Evolutionary conservation across 2,113 vertebrate genomes (phyloP).

Genomic region (Merops nubicus): DNA sequence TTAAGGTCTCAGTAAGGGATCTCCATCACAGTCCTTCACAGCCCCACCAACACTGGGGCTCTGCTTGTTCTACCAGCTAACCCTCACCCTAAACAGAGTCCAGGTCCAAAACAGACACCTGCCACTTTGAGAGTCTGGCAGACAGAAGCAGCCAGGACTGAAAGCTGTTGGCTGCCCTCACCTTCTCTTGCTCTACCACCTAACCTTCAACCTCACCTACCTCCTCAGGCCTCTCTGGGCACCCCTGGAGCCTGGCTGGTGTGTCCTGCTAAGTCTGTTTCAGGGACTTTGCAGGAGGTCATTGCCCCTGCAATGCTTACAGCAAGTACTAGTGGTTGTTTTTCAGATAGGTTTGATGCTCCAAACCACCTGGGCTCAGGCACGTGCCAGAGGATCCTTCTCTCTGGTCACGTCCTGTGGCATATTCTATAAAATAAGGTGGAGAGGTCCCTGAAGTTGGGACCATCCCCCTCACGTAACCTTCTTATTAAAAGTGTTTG

Average conservation of each 20-base stretch:
- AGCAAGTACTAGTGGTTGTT: not conserved
- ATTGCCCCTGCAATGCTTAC: not conserved
- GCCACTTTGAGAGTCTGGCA: not conserved
- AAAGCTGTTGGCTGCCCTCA: not conserved
- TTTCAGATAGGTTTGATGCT: not conserved
- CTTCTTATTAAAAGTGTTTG: not conserved
- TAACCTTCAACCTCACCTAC: not conserved
- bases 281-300: not conserved
- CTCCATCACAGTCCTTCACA: not conserved
- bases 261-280: not conserved
- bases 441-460: not conserved
- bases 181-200: not conserved
- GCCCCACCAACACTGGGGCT: not conserved
- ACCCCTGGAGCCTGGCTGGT: not conserved
- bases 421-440: not conserved
- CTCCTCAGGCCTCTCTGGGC: not conserved
- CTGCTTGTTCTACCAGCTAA: not conserved
- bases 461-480: not conserved
- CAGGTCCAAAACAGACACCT: not conserved
- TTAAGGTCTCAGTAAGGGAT: not conserved
- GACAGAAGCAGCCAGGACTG: not conserved
- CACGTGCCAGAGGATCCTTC: not conserved
- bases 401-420: not conserved
- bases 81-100: no score
- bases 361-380: not conserved